A percentile compares a stretch with the other conserved stretches of the same genome.
Evolutionary conservation across 2,888 invertebrate species (phyloP).

Genomic region (Baccha elongata): DNA sequence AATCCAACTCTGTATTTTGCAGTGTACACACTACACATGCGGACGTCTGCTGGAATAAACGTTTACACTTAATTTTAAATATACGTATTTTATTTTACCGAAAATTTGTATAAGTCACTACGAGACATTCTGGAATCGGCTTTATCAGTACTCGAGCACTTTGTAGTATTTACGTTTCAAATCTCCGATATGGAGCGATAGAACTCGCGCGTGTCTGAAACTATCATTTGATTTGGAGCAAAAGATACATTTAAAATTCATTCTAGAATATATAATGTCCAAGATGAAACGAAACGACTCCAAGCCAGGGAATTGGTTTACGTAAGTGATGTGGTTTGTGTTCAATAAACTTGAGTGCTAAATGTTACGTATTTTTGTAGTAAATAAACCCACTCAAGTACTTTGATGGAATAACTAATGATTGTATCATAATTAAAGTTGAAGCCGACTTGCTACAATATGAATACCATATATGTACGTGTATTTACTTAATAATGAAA

Average conservation of each 20-base stretch:
- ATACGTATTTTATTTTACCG: not conserved
- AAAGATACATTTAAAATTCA: slow-evolving; percentile 20
- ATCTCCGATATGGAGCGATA: slow-evolving; percentile 60
- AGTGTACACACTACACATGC: slow-evolving; percentile 54
- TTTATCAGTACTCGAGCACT: slow-evolving; percentile 14
- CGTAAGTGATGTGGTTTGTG: slow-evolving; percentile 79
- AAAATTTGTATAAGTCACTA: slow-evolving; percentile 10
- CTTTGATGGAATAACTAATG: slow-evolving; percentile 26
- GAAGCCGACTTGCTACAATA: too few species aligned
- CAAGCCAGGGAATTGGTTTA: slow-evolving; percentile 82
- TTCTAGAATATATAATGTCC: slow-evolving; percentile 48
- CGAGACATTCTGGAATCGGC: slow-evolving; percentile 51
- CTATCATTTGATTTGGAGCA: slow-evolving; percentile 16
- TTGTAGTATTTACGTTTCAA: slow-evolving; percentile 19
- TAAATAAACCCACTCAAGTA: not conserved
- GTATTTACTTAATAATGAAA: too few species aligned
- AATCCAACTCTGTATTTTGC: slow-evolving; percentile 56
- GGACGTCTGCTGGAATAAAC: slow-evolving; percentile 29
- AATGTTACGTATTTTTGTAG: not conserved
- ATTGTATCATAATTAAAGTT: slow-evolving; percentile 34
- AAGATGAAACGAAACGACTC: slow-evolving; percentile 77
- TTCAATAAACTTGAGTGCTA: not conserved
- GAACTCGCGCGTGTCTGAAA: slow-evolving; percentile 1
- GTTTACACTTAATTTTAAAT: slow-evolving; percentile 8
- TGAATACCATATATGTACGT: too few species aligned